Base-by-base conservation (phyloP, 2,113 vertebrate species). In the Irena cyanogastra region DNA sequence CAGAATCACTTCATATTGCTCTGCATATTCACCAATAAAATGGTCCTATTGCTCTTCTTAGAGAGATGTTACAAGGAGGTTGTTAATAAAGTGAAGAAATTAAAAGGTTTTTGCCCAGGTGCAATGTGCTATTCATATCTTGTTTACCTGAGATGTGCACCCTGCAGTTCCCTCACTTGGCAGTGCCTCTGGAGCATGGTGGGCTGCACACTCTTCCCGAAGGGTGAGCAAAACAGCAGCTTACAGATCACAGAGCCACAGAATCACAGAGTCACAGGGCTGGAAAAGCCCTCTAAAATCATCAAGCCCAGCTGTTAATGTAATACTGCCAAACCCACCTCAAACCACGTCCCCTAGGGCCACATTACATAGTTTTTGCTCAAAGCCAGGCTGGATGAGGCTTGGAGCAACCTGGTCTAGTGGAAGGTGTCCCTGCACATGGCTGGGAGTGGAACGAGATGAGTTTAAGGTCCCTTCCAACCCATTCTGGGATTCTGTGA, bases 81-180 rank as follows among this genome's bases (percentile, higher is more conserved):
- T 75, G 78, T 22, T 33, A 45, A 87, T 14, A 22, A 24, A 14
- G 6, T 9, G 10, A 26, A 53, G 18, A 87, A 92, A 84, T 49
- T 8, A 16, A 69, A 90, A 92, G 23, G 2, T 1, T 69, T 76
- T 89, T 72, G 7, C 10, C 11, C 47, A 57, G 33, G 35, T 87
- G 22, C 16, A 56, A 30, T 4, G 17, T 0, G 0, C 13, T 49
- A 3, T 61, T 60, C 0, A 0, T 1, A 0, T 66, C 33, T 17
- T 8, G 3, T 13, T 53, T 27, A 50, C 1, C 24, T 20, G 45
- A 53, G 23, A 19, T 5, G 16, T 27, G 5, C 2, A 17, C 24
- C 35, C 56, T 10, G 7, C 11, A 15, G 52, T 12, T 66, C 57
- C 35, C 53, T 31, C 2, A 0, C 35, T 82, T 44, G 49, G 41